These are phyloP conservation scores for Torymus texanus DNA, from an alignment of 2,888 invertebrate genomes.

Conservation along the genomic window DNA sequence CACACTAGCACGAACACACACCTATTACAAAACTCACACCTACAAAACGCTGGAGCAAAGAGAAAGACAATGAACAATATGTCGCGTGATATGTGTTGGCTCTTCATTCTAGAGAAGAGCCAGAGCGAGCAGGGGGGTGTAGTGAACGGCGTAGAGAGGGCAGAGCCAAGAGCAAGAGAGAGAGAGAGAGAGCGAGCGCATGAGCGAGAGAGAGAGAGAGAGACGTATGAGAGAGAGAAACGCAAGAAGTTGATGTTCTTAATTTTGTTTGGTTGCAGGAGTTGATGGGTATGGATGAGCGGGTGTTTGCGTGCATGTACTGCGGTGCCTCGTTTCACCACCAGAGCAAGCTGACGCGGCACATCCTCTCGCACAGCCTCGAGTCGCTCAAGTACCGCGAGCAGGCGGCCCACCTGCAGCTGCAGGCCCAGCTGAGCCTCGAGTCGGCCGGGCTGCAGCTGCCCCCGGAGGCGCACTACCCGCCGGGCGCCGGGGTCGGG, in stretches of 20 bases:
- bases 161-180: slow-evolving; percentile 25
- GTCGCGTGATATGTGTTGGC: slow-evolving; percentile 55
- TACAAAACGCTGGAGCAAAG: slow-evolving; percentile 56
- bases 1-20: slow-evolving; percentile 49
- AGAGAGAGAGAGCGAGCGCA: slow-evolving; percentile 29
- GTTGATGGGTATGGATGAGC: slow-evolving; percentile 86
- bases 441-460: slow-evolving; percentile 74
- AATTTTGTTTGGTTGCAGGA: slow-evolving; percentile 92
- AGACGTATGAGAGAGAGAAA: slow-evolving; percentile 24
- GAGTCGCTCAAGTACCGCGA: slow-evolving; percentile 92
- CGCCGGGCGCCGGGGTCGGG: slow-evolving; percentile 69
- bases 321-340: slow-evolving; percentile 92
- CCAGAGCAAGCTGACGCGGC: slow-evolving; percentile 93
- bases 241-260: slow-evolving; percentile 93
- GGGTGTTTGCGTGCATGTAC: slow-evolving; percentile 89
- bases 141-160: background rate
- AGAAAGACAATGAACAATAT: slow-evolving; percentile 56
- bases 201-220: slow-evolving; percentile 55
- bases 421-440: slow-evolving; percentile 75
- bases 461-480: slow-evolving; percentile 73
- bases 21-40: slow-evolving; percentile 36
- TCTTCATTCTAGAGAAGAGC: slow-evolving; percentile 28
- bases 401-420: slow-evolving; percentile 77
- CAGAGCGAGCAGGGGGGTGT: too few species aligned
- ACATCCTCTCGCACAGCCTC: slow-evolving; percentile 91